These are phyloP conservation scores for Mormyrus proboscirostris DNA, from an alignment of 2,797 vertebrate species.

Conservation along the genomic window DNA sequence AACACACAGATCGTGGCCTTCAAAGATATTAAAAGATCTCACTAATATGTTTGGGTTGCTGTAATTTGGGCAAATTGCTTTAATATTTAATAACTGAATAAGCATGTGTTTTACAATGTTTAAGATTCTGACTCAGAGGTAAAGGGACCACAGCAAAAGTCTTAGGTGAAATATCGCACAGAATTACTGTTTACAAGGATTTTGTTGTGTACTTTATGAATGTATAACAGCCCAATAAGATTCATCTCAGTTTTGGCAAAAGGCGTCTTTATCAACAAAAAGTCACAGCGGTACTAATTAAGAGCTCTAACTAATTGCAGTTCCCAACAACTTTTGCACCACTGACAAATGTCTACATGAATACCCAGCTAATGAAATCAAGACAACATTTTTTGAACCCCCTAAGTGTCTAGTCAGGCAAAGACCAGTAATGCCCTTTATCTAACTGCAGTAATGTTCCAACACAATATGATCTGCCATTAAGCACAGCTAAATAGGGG, in stretches of 20 bases:
- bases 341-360: background rate
- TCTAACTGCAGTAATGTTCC: background rate
- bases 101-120: background rate
- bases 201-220: background rate
- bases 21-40: background rate
- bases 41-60: background rate
- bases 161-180: background rate
- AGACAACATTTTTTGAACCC: background rate
- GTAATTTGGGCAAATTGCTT: background rate
- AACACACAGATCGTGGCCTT: background rate
- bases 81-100: background rate
- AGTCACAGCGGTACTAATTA: background rate
- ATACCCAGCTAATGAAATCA: background rate
- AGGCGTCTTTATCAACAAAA: background rate
- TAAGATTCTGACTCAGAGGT: background rate
- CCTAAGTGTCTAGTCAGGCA: background rate
- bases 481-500: background rate
- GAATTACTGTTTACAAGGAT: background rate
- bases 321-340: background rate
- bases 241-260: background rate
- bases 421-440: background rate
- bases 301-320: background rate
- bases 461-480: background rate
- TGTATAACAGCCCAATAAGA: background rate
- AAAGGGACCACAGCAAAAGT: background rate